phyloP scores from a whole-genome alignment of 2,797 vertebrate species.

The Rachycentron canadum region DNA sequence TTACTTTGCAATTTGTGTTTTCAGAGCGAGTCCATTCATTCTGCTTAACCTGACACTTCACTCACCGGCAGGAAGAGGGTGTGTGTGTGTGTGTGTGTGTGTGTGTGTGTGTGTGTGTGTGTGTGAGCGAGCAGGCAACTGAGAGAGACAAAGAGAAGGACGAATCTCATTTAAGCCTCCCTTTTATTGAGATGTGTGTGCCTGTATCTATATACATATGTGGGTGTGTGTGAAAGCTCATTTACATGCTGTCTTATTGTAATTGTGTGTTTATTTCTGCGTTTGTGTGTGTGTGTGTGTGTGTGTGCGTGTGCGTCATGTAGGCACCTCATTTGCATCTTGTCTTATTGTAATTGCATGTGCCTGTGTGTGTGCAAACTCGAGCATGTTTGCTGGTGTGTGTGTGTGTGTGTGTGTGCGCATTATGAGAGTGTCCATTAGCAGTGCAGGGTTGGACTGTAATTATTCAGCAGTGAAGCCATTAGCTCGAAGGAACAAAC shows the following conservation, averaged over 20 bases:
- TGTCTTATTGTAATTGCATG: conserved; percentile 54
- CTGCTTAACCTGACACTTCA: conserved; percentile 87
- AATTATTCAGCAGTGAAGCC: conserved; percentile 73
- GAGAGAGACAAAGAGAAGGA: conserved; percentile 36
- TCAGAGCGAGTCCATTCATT: conserved; percentile 86
- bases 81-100: conserved; percentile 30
- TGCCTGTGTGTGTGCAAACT: neutral
- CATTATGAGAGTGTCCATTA: conserved; percentile 64
- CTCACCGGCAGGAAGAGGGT: conserved; percentile 73
- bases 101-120: conserved; percentile 7
- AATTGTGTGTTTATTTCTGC: conserved; percentile 38
- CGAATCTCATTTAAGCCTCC: conserved; percentile 68
- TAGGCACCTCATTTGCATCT: conserved; percentile 4
- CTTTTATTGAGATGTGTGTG: conserved; percentile 68
- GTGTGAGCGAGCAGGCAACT: neutral
- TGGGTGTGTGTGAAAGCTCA: conserved; percentile 43
- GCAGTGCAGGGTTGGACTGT: conserved; percentile 55
- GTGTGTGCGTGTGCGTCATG: conserved; percentile 18
- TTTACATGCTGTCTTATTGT: conserved; percentile 52
- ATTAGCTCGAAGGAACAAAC: conserved; percentile 64
- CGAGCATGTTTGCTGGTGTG: neutral
- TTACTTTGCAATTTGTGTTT: conserved; percentile 90
- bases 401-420: conserved; percentile 25
- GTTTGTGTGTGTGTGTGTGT: conserved; percentile 27
- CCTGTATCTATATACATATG: conserved; percentile 19